Evolutionary conservation across 2,113 vertebrate genomes (phyloP).

Genomic region (Menidia beryllina): DNA sequence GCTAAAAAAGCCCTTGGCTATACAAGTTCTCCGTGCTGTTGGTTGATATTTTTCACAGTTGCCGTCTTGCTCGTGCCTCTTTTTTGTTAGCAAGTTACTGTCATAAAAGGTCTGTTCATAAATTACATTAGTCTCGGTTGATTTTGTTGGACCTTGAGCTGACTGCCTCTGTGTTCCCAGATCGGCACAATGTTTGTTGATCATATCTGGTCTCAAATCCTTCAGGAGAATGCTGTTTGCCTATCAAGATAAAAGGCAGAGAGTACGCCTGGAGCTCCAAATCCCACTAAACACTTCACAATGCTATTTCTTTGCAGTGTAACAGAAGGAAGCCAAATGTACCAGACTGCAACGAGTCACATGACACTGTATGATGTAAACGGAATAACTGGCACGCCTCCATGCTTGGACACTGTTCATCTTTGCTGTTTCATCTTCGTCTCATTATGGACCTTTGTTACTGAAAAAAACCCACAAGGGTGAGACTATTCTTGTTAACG

Average conservation of each 20-base stretch:
- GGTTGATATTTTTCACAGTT: too few relatives aligned
- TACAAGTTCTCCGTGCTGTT: background rate
- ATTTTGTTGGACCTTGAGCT: too few relatives aligned
- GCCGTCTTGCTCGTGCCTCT: too few relatives aligned
- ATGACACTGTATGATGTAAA: background rate
- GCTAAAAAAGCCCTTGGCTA: background rate
- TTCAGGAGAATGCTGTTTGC: slow-evolving; percentile 9
- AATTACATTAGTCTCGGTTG: too few relatives aligned
- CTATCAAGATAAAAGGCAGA: background rate
- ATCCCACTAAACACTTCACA: too few relatives aligned
- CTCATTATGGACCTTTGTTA: background rate
- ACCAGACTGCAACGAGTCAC: background rate
- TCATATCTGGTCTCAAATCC: background rate
- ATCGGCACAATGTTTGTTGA: too few relatives aligned
- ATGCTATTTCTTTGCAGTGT: background rate
- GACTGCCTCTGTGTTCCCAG: too few relatives aligned
- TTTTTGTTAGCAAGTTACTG: too few relatives aligned
- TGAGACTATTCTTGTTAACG: background rate
- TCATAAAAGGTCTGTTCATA: too few relatives aligned
- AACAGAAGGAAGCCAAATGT: background rate
- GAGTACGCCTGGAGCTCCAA: background rate
- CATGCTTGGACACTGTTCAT: background rate
- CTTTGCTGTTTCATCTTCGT: background rate
- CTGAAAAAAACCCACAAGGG: background rate
- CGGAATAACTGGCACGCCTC: background rate